These are phyloP conservation scores for Triops longicaudatus DNA, from an alignment of 1,140 invertebrate genomes.

Conservation along the genomic window DNA sequence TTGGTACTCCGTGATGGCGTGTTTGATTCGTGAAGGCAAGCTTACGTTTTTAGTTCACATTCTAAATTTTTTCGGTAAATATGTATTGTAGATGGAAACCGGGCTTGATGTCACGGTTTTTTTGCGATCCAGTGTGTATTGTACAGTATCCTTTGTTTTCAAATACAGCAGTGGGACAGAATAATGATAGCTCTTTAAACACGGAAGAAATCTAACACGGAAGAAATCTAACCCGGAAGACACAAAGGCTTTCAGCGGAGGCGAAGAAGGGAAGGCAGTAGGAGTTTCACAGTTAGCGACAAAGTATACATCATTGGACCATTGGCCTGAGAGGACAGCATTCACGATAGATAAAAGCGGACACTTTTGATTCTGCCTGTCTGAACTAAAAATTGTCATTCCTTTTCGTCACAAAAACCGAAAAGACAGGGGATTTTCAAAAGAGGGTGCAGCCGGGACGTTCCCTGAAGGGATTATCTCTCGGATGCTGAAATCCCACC, in stretches of 20 bases:
- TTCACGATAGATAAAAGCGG: not conserved
- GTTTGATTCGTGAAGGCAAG: not conserved
- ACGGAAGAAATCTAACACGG: not conserved
- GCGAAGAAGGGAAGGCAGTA: not conserved
- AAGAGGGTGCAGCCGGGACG: not conserved
- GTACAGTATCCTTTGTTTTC: constrained; percentile 1
- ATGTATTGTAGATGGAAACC: not conserved
- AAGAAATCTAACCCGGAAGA: not conserved
- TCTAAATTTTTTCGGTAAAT: not conserved
- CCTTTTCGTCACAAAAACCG: not conserved
- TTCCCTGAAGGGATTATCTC: constrained; percentile 14
- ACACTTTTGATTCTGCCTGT: not conserved
- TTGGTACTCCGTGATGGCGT: constrained; percentile 53
- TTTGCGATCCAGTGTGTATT: constrained; percentile 3
- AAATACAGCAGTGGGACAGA: not conserved
- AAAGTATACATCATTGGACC: not conserved
- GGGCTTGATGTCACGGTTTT: not conserved
- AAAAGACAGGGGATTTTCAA: not conserved
- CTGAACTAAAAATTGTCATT: not conserved
- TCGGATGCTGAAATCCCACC: constrained; percentile 4
- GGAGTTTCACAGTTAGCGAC: not conserved
- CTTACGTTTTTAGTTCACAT: not conserved
- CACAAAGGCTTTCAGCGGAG: not conserved
- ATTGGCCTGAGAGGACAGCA: not conserved
- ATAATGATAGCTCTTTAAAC: not conserved